These are phyloP conservation scores for Philotrypesis tridentata DNA, from an alignment of 1,140 invertebrate genomes.

Conservation along the genomic window DNA sequence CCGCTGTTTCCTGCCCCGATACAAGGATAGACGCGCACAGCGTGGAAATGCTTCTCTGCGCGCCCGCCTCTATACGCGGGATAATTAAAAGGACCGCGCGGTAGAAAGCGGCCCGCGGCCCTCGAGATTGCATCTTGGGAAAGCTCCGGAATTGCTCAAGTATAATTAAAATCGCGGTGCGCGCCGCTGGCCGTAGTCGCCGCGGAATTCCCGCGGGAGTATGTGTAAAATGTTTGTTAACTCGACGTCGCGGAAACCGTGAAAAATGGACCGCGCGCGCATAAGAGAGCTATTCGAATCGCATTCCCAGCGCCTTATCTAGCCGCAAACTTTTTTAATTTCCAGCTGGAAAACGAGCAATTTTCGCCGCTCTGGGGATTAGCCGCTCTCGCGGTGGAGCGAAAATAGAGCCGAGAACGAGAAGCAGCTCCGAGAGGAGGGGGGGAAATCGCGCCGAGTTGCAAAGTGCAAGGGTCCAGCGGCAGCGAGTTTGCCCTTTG, in stretches of 20 bases:
- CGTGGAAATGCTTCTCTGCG: constrained; percentile 33
- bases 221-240: too few species aligned
- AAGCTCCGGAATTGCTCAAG: background rate
- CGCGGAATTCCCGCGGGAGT: too few species aligned
- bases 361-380: background rate
- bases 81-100: background rate
- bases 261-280: background rate
- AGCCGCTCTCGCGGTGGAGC: background rate
- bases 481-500: background rate
- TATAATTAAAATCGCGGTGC: background rate
- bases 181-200: too few species aligned
- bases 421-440: background rate
- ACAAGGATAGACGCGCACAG: constrained; percentile 16
- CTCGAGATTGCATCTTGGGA: background rate
- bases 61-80: background rate
- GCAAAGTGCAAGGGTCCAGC: background rate
- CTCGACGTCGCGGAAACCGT: background rate
- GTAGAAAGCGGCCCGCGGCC: too few species aligned
- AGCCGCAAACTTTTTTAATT: constrained; percentile 42
- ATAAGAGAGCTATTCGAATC: background rate
- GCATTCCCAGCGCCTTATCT: constrained; percentile 10
- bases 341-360: constrained; percentile 15
- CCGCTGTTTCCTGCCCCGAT: constrained; percentile 37
- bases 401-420: constrained; percentile 10
- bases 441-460: background rate